Evolutionary conservation across 2,113 vertebrate species (phyloP), one percentile per base, ranked within the genome.

Genomic region (Hippocampus guttulatus): DNA sequence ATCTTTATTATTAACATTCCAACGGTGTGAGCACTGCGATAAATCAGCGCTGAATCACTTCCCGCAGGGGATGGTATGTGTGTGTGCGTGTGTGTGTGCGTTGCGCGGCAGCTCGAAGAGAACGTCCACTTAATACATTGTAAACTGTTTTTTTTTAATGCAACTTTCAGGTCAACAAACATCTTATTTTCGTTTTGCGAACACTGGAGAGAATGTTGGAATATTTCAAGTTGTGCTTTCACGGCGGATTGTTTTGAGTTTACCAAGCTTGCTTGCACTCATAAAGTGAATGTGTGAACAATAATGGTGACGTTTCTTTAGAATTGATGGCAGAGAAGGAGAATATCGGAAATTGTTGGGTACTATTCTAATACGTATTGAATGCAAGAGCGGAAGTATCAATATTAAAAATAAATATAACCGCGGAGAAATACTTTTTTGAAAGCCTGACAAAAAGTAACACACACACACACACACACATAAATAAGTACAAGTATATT

Each of bases 1-100:
- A 52, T n/a, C 8, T 64, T 30, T 49, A 3, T 69, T 54, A 75
- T 78, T 81, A 60, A 78, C 74, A 83, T 84, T 84, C 81, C 75
- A 60, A 74, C 41, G 52, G 83, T 75, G 76, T 75, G 65, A 58
- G 62, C 80, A 49, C 61, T 75, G 79, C 76, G 70, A 75, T 78
- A 54, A 49, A 71, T 75, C 84, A 60, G 67, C 25, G 74, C 81
- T 70, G 76, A 73, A 69, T 54, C 72, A 23, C 68, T 60, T 8
- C n/a, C 64, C 58, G 57, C 47, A 27, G 30, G 25, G 30, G 47
- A 33, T 67, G 23, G 21, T 47, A 14, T 3, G 43, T 3, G 43
- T 45, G 41, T 43, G 41, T 43, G 30, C 4, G 33, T 38, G 47
- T 16, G 5, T 49, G 5, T 18, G 33, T 64, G 10, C 12, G n/a